A percentile compares a stretch with the other conserved stretches of the same genome.
Conservation (phyloP, 2,888 invertebrate genomes). For the Hermodice carunculata region DNA sequence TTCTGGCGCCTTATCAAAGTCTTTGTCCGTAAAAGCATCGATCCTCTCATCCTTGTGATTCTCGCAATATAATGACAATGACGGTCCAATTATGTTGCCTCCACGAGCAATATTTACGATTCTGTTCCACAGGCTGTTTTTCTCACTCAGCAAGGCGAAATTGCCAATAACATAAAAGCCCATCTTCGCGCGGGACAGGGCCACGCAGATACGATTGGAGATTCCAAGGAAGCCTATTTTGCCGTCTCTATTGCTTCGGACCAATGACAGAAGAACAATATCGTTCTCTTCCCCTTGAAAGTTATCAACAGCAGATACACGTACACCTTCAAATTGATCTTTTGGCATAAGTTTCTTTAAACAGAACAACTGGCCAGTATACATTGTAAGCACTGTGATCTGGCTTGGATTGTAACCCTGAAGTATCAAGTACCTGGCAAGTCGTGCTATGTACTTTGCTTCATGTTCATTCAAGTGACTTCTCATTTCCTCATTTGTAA, state of each 20-base stretch:
- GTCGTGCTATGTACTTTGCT: slow-evolving; percentile 52
- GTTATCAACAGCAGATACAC: slow-evolving; percentile 58
- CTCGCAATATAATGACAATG: slow-evolving; percentile 45
- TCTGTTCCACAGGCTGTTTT: slow-evolving; percentile 27
- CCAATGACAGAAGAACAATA: slow-evolving; percentile 65
- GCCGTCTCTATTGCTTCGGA: slow-evolving; percentile 58
- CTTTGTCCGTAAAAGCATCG: slow-evolving; percentile 7
- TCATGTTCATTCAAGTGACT: slow-evolving; percentile 63
- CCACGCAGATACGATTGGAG: slow-evolving; percentile 65
- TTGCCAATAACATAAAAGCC: slow-evolving; percentile 67
- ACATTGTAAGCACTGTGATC: slow-evolving; percentile 65
- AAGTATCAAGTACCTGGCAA: slow-evolving; percentile 58
- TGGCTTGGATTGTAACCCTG: slow-evolving; percentile 58
- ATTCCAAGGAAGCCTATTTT: slow-evolving; percentile 62
- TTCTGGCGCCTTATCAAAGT: slow-evolving; percentile 52
- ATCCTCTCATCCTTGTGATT: slow-evolving; percentile 47
- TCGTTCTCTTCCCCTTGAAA: slow-evolving; percentile 69
- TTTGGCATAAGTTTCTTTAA: slow-evolving; percentile 53
- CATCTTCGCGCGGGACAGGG: slow-evolving; percentile 64
- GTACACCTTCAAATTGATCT: slow-evolving; percentile 47
- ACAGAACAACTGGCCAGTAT: slow-evolving; percentile 59
- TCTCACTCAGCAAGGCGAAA: slow-evolving; percentile 40
- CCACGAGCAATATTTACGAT: slow-evolving; percentile 11
- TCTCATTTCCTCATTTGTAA: slow-evolving; percentile 44
- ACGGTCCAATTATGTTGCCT: slow-evolving; percentile 5